These are phyloP conservation scores for Drosophila rubida DNA, from an alignment of 2,888 invertebrate species.

Conservation along the genomic window DNA sequence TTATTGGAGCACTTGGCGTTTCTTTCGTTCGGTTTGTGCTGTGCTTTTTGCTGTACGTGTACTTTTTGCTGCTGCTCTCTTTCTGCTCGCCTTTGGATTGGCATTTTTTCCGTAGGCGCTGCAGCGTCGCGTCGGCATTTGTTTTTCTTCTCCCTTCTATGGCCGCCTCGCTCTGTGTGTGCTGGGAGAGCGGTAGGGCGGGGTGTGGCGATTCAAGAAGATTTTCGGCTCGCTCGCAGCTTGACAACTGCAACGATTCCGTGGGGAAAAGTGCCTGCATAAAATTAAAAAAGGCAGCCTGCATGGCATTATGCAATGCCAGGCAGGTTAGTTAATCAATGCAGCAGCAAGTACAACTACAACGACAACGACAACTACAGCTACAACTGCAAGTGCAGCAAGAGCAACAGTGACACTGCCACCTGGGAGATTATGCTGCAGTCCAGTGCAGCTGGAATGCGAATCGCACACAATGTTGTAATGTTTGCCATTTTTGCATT, in stretches of 20 bases:
- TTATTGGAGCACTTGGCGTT: constrained; percentile 75
- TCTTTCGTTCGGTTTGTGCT: constrained; percentile 17
- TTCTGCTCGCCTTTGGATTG: constrained; percentile 68
- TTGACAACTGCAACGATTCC: constrained; percentile 64
- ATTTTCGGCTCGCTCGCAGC: constrained; percentile 61
- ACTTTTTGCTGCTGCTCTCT: constrained; percentile 41
- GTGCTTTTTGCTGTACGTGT: constrained; percentile 2
- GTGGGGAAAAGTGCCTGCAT: constrained; percentile 61
- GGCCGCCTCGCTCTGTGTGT: constrained; percentile 19
- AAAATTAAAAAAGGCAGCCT: constrained; percentile 59
- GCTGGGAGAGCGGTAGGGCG: constrained; percentile 9
- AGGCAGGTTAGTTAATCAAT: constrained; percentile 72
- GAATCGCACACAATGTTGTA: constrained; percentile 50
- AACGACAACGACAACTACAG: constrained; percentile 16
- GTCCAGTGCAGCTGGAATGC: constrained; percentile 44
- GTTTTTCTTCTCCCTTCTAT: constrained; percentile 41
- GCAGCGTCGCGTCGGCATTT: constrained; percentile 38
- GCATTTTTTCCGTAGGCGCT: constrained; percentile 49
- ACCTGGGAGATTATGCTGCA: constrained; percentile 57
- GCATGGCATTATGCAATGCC: constrained; percentile 62
- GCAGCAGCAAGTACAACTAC: constrained; percentile 49
- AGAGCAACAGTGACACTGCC: constrained; percentile 31
- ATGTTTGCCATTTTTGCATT: constrained; percentile 57
- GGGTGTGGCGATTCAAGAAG: constrained; percentile 40
- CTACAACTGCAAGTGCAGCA: constrained; percentile 2